These are phyloP conservation scores for Lacerta bilineata DNA, from an alignment of 2,797 vertebrate species.

Conservation along the genomic window DNA sequence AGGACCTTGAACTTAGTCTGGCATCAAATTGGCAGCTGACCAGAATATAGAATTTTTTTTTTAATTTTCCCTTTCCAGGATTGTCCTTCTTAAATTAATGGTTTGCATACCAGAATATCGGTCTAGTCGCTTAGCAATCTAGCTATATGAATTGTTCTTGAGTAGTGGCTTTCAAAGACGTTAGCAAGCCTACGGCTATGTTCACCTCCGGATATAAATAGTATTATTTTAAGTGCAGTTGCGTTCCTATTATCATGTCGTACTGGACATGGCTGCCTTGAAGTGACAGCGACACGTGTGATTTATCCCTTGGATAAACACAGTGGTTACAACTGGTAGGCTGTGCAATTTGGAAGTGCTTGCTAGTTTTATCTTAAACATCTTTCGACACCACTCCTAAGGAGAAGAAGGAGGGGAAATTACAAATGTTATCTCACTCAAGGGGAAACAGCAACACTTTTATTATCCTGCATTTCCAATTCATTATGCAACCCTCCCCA, in stretches of 20 bases:
- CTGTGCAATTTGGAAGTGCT: not conserved
- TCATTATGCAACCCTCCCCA: constrained; percentile 56
- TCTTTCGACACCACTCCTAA: constrained; percentile 26
- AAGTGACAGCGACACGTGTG: constrained; percentile 10
- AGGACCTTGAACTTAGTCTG: too few species aligned
- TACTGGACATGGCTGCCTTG: not conserved
- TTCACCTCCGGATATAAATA: not conserved
- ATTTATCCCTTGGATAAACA: constrained; percentile 22
- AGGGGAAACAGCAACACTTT: constrained; percentile 50
- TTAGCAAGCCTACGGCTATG: not conserved
- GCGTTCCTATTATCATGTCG: not conserved
- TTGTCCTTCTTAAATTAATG: not conserved
- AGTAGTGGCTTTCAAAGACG: constrained; percentile 3
- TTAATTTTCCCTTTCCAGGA: not conserved
- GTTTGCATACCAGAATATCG: not conserved
- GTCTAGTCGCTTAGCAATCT: not conserved
- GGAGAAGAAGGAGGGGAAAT: not conserved
- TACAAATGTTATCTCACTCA: constrained; percentile 48
- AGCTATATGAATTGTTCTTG: not conserved
- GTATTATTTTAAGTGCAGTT: not conserved
- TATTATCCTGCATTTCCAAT: constrained; percentile 57
- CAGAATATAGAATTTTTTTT: not conserved
- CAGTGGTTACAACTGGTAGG: not conserved
- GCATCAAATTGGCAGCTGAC: too few species aligned
- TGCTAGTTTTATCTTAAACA: constrained; percentile 34